Conservation (phyloP, 2,113 vertebrate species). For the Salvelinus alpinus region DNA sequence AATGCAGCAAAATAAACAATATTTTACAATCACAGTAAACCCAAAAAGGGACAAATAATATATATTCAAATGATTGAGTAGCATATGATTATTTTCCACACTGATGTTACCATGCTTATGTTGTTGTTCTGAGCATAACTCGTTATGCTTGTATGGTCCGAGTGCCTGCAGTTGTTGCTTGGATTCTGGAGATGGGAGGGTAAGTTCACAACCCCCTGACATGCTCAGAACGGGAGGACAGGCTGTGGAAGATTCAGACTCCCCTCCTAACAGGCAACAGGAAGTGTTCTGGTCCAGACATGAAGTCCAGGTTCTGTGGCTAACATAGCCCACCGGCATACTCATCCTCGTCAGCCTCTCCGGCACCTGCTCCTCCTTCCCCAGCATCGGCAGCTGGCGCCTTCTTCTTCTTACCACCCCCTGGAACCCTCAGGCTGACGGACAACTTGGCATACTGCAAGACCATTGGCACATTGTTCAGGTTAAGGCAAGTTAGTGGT, state of each 20-base stretch:
- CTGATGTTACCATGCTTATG: conserved; percentile 3
- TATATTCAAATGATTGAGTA: not conserved
- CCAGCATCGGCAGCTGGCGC: conserved; percentile 33
- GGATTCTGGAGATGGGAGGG: not conserved
- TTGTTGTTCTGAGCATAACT: no score
- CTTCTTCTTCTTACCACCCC: conserved; percentile 83
- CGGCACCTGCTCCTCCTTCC: conserved; percentile 2
- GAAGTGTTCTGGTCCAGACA: conserved; percentile 1
- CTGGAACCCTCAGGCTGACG: conserved; percentile 80
- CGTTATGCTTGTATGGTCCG: not conserved
- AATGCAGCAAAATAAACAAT: not conserved
- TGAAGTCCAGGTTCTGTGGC: not conserved
- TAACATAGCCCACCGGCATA: conserved; percentile 58
- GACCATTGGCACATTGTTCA: not conserved
- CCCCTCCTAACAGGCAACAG: not conserved
- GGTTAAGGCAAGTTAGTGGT: no score
- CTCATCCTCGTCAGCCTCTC: conserved; percentile 44
- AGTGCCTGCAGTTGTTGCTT: not conserved
- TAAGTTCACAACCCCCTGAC: not conserved
- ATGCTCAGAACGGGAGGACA: not conserved
- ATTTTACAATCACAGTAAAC: conserved; percentile 1
- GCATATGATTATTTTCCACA: not conserved
- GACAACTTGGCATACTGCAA: conserved; percentile 87
- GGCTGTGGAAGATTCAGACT: not conserved
- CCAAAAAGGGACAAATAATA: conserved; percentile 1